phyloP scores from a whole-genome alignment of 1,140 invertebrate genomes.

The Acyrthosiphon pisum region DNA sequence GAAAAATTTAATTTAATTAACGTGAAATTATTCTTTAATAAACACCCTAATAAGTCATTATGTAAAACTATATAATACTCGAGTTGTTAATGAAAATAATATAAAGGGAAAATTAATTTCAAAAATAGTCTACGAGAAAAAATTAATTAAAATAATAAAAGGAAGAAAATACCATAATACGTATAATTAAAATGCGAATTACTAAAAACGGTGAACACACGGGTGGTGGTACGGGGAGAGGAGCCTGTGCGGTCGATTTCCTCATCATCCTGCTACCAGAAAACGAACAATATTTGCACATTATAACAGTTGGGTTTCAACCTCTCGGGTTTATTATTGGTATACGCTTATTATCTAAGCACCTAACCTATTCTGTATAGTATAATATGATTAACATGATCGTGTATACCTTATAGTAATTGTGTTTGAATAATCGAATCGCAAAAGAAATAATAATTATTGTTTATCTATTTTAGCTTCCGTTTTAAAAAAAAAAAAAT shows the following conservation, averaged over 20 bases:
- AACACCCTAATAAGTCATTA: slow-evolving; percentile 17
- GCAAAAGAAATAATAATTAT: neutral
- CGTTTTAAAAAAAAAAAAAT: no score
- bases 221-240: neutral
- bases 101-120: slow-evolving; percentile 19
- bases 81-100: slow-evolving; percentile 1
- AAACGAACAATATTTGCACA: neutral
- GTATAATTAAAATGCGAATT: slow-evolving; percentile 17
- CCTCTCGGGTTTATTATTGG: neutral
- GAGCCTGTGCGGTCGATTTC: neutral
- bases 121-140: neutral
- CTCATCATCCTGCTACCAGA: neutral
- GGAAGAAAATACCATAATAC: slow-evolving; percentile 12
- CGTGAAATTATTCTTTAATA: slow-evolving; percentile 11
- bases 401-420: neutral
- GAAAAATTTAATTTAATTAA: slow-evolving; percentile 11
- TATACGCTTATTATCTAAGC: no score
- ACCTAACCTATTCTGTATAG: no score
- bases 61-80: slow-evolving; percentile 5
- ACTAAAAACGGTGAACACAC: neutral
- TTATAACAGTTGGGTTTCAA: no score
- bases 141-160: slow-evolving; percentile 21
- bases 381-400: neutral
- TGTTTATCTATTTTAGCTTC: no score
- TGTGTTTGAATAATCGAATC: neutral